These are phyloP conservation scores for Drosophila nebulosa DNA, from an alignment of 1,140 invertebrate genomes.

Conservation along the genomic window DNA sequence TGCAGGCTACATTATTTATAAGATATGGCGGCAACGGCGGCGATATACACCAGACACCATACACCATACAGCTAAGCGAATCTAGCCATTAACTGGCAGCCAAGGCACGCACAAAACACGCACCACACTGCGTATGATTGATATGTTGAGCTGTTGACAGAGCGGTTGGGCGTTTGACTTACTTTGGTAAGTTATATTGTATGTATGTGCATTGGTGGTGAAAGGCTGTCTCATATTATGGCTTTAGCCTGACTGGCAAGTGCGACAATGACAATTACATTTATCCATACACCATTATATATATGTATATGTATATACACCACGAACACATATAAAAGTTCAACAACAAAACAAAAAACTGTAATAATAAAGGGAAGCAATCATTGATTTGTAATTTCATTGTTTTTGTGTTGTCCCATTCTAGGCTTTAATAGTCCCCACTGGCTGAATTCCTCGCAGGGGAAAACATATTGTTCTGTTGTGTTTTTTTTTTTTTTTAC, in stretches of 20 bases:
- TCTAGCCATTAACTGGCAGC: slow-evolving; percentile 24
- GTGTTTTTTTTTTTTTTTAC: no score
- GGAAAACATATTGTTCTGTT: neutral
- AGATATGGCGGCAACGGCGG: slow-evolving; percentile 26
- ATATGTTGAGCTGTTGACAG: slow-evolving; percentile 77
- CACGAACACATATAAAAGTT: slow-evolving; percentile 6
- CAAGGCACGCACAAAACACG: slow-evolving; percentile 52
- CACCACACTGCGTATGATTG: slow-evolving; percentile 72
- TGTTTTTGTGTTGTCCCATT: neutral
- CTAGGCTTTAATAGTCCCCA: neutral
- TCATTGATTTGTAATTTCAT: slow-evolving; percentile 4
- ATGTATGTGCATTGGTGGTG: neutral
- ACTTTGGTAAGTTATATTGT: neutral
- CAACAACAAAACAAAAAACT: slow-evolving; percentile 1
- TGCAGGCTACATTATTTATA: slow-evolving; percentile 68
- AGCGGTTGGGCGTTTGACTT: slow-evolving; percentile 12
- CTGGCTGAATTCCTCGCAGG: slow-evolving; percentile 4
- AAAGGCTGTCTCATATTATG: neutral
- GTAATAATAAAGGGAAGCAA: neutral
- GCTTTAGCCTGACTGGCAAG: slow-evolving; percentile 5
- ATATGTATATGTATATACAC: neutral
- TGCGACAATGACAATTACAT: slow-evolving; percentile 58
- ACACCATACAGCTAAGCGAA: slow-evolving; percentile 17
- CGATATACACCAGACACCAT: slow-evolving; percentile 12
- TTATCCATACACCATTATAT: slow-evolving; percentile 31